A percentile compares a stretch with the other conserved stretches of the same genome.
These are phyloP conservation scores for Coecobrya sp. DNA, from an alignment of 2,888 invertebrate genomes.

Conservation along the genomic window DNA sequence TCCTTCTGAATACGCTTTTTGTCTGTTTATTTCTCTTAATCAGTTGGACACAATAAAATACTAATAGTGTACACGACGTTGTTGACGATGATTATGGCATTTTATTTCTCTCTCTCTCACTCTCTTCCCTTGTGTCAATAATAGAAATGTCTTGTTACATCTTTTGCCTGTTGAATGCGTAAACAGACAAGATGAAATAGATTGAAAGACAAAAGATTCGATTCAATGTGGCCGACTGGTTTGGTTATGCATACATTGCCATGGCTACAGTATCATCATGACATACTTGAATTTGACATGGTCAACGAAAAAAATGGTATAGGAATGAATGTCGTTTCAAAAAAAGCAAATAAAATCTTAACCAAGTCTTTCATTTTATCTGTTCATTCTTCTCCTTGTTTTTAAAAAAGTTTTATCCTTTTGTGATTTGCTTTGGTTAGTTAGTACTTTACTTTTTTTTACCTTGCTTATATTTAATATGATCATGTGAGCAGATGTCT, in stretches of 20 bases:
- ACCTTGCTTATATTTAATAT: conserved; percentile 43
- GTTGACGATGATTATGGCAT: conserved; percentile 34
- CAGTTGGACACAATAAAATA: conserved; percentile 22
- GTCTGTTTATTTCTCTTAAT: conserved; percentile 43
- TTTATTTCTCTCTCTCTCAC: neutral
- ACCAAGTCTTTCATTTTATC: conserved; percentile 54
- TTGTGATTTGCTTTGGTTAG: conserved; percentile 34
- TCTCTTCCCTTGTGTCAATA: conserved; percentile 40
- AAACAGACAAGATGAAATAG: conserved; percentile 53
- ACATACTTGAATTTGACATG: conserved; percentile 63
- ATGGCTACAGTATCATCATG: conserved; percentile 10
- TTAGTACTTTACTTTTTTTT: conserved; percentile 14
- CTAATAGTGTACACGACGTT: conserved; percentile 23
- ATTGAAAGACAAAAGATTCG: conserved; percentile 56
- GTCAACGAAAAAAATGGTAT: conserved; percentile 40
- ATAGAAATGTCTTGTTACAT: conserved; percentile 38
- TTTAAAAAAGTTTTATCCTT: neutral
- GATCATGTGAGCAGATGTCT: conserved; percentile 31
- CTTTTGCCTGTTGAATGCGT: neutral
- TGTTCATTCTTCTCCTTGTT: conserved; percentile 44
- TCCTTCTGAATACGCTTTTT: neutral
- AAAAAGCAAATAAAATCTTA: conserved; percentile 42
- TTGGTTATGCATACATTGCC: neutral
- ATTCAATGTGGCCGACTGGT: conserved; percentile 42
- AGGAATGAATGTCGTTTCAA: neutral